Evolutionary conservation across 2,888 invertebrate genomes (phyloP), one percentile per base, ranked within the genome.

Genomic region (Caprella mutica): DNA sequence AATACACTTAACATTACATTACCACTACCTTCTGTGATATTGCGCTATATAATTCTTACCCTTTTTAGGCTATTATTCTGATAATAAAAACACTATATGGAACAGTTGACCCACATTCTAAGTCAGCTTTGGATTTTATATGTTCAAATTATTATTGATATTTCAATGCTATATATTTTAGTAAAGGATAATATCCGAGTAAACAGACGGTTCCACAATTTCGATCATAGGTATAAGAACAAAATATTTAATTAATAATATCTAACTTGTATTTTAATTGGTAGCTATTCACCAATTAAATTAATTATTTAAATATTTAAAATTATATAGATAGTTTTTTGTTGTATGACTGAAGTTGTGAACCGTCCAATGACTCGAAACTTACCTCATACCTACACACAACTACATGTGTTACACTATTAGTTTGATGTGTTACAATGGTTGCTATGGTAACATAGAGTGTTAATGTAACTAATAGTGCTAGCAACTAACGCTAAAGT

Each of bases 281-380:
- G 26, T 46, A 46, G 21, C 21, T 46, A 46, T 46, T 24, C 26
- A 46, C 26, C 21, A 24, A 46, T 46, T 24, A 24, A 46, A 24
- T 24, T 46, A 46, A 24, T 24, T 46, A 46, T 46, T 24, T 46
- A 46, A 24, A 46, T 46, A 46, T 46, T 24, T 46, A 46, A 24
- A 46, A 24, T 24, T 46, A 46, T 21, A 46, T 46, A 46, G 21
- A 17, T 17, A 46, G 26, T 46, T 9, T 46, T 26, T 46, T 24
- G 21, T 17, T 24, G 26, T 46, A 23, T 38, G 19, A 3, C n/a
- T n/a, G n/a, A n/a, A n/a, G n/a, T n/a, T n/a, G n/a, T n/a, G n/a
- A n/a, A n/a, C n/a, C n/a, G n/a, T n/a, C n/a, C n/a, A n/a, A n/a
- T n/a, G n/a, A n/a, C n/a, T n/a, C n/a, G n/a, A n/a, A n/a, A n/a